Conservation (phyloP, 1,140 invertebrate genomes). For the Sinella curviseta region DNA sequence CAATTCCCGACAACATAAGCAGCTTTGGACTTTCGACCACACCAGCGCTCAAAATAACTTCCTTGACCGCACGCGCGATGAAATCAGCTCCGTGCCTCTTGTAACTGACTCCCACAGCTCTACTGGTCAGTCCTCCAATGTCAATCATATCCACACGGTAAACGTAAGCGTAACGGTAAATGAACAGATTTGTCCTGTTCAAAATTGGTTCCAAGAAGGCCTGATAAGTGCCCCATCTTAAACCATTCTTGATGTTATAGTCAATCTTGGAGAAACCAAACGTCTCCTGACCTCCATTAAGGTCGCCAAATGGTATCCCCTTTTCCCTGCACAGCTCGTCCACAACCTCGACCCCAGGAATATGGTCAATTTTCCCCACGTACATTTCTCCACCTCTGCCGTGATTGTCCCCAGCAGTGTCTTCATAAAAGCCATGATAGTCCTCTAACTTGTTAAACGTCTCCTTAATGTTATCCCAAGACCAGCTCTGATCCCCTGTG, state of each 20-base stretch:
- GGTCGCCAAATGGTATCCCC: conserved; percentile 13
- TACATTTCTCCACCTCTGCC: conserved; percentile 26
- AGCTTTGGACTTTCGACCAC: conserved; percentile 54
- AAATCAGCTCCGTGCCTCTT: too few species aligned
- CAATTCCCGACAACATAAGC: conserved; percentile 60
- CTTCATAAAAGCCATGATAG: conserved; percentile 16
- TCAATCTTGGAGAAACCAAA: conserved; percentile 21
- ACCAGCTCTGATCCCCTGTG: background rate
- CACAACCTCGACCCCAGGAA: background rate
- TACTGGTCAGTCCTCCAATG: conserved; percentile 21
- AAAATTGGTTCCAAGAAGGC: conserved; percentile 33
- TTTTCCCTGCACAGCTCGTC: conserved; percentile 10
- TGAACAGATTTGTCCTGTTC: conserved; percentile 14
- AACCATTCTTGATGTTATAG: conserved; percentile 30
- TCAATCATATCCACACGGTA: conserved; percentile 33
- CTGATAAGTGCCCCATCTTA: conserved; percentile 29
- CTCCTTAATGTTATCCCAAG: background rate
- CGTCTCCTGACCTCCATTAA: conserved; percentile 27
- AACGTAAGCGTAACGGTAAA: background rate
- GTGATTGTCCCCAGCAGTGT: too few species aligned
- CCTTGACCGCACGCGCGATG: conserved; percentile 45
- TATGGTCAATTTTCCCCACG: background rate
- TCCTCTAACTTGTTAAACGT: background rate
- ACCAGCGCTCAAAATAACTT: conserved; percentile 54
- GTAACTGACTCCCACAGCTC: too few species aligned